Evolutionary conservation across 2,797 vertebrate genomes (phyloP).

Genomic region (Thripadectes ignobilis): DNA sequence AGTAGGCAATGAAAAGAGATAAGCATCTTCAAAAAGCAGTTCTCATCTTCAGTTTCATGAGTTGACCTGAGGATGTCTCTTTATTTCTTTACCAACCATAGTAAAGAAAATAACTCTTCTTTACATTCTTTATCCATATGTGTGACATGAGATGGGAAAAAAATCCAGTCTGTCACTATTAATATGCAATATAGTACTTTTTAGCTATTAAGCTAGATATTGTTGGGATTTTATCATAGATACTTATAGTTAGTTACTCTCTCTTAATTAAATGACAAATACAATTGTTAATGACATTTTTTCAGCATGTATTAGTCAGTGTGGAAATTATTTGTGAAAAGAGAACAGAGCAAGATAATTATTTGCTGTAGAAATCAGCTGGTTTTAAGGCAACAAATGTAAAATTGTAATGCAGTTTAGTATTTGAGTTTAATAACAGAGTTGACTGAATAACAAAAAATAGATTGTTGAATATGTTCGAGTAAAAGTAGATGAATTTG

Average conservation of each 20-base stretch:
- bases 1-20: background rate
- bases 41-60: background rate
- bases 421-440: background rate
- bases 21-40: background rate
- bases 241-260: background rate
- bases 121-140: background rate
- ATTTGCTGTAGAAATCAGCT: background rate
- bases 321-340: background rate
- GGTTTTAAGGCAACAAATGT: background rate
- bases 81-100: background rate
- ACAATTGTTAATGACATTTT: background rate
- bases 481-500: background rate
- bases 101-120: background rate
- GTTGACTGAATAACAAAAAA: background rate
- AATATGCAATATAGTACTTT: background rate
- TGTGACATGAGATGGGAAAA: background rate
- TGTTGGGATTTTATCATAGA: background rate
- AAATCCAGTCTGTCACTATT: background rate
- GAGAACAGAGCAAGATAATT: background rate
- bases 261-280: background rate
- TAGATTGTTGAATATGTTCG: background rate
- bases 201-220: background rate
- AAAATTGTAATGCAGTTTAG: background rate
- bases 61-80: background rate
- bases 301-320: background rate